These are phyloP conservation scores for Liparis tanakae DNA, from an alignment of 2,797 vertebrate species.

Conservation along the genomic window DNA sequence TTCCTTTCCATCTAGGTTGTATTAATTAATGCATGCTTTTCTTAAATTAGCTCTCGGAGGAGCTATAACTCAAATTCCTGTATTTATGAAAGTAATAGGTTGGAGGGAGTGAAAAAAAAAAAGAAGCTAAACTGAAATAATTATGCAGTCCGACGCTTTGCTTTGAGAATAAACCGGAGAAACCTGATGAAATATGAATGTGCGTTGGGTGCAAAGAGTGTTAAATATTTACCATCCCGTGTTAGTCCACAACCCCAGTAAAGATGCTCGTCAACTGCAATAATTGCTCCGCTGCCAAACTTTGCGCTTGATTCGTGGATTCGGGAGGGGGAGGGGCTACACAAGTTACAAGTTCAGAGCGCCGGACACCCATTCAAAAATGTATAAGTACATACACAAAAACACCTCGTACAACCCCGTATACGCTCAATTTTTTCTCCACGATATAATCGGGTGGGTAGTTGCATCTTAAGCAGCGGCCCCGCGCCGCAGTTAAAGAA, in stretches of 20 bases:
- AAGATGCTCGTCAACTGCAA: conserved; percentile 85
- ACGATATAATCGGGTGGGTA: conserved; percentile 68
- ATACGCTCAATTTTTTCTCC: conserved; percentile 35
- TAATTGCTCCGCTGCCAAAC: conserved; percentile 82
- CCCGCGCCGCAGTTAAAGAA: conserved; percentile 48
- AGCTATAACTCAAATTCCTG: conserved; percentile 86
- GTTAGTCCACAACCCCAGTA: conserved; percentile 85
- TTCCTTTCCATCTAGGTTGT: conserved; percentile 83
- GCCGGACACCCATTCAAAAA: conserved; percentile 42
- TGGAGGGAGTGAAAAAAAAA: conserved; percentile 68
- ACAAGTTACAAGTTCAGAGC: conserved; percentile 64
- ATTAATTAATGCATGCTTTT: conserved; percentile 86
- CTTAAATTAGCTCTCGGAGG: conserved; percentile 88
- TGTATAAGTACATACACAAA: conserved; percentile 32
- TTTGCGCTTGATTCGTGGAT: conserved; percentile 77
- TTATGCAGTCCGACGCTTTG: conserved; percentile 88
- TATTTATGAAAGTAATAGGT: conserved; percentile 90
- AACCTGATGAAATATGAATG: conserved; percentile 89
- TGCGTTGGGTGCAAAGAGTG: conserved; percentile 84
- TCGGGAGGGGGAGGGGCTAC: conserved; percentile 47
- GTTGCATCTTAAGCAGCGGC: conserved; percentile 69
- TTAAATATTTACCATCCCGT: conserved; percentile 88
- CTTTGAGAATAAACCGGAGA: conserved; percentile 87
- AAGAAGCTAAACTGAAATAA: conserved; percentile 88
- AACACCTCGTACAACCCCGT: conserved; percentile 18